Percentiles rank a stretch among this genome's conserved stretches.
These are phyloP conservation scores for Cladopsammia gracilis DNA, from an alignment of 64 coral and sea anemone genomes.

Conservation along the genomic window DNA sequence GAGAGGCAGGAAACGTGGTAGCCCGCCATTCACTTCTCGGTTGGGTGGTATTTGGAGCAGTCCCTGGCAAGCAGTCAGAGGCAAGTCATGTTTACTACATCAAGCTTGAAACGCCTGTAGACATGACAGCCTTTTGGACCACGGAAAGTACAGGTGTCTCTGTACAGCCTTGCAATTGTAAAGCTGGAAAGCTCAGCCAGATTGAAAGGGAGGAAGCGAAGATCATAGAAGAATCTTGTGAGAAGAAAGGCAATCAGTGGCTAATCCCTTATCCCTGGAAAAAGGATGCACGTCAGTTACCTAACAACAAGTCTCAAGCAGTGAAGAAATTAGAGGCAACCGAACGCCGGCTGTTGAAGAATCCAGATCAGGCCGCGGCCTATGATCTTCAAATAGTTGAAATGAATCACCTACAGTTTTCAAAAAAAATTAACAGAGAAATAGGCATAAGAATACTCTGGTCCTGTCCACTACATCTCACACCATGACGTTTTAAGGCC, in stretches of 20 bases:
- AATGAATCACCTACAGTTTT: slow-evolving; percentile 46
- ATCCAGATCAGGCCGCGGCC: slow-evolving; percentile 25
- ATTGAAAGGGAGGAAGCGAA: slow-evolving; percentile 41
- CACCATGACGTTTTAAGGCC: slow-evolving; percentile 53
- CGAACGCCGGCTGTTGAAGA: slow-evolving; percentile 32
- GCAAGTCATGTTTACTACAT: slow-evolving; percentile 25
- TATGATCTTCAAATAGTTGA: slow-evolving; percentile 64
- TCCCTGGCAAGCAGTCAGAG: neutral
- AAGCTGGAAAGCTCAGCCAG: slow-evolving; percentile 59
- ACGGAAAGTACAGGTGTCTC: slow-evolving; percentile 64
- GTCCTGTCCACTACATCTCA: slow-evolving; percentile 64
- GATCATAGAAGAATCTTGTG: neutral
- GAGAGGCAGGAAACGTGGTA: slow-evolving; percentile 50
- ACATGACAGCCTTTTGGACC: slow-evolving; percentile 57
- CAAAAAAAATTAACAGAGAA: slow-evolving; percentile 48
- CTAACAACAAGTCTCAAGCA: slow-evolving; percentile 20
- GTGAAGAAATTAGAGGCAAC: slow-evolving; percentile 29
- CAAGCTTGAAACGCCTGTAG: slow-evolving; percentile 10
- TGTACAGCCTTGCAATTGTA: slow-evolving; percentile 45
- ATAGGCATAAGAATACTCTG: slow-evolving; percentile 6
- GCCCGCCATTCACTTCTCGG: slow-evolving; percentile 59
- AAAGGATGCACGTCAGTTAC: slow-evolving; percentile 15
- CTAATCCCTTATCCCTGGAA: slow-evolving; percentile 47
- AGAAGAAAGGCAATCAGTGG: slow-evolving; percentile 27
- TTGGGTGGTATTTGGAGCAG: slow-evolving; percentile 68